Evolutionary conservation across 2,888 invertebrate genomes (phyloP).

Genomic region (Lottia gigantea): DNA sequence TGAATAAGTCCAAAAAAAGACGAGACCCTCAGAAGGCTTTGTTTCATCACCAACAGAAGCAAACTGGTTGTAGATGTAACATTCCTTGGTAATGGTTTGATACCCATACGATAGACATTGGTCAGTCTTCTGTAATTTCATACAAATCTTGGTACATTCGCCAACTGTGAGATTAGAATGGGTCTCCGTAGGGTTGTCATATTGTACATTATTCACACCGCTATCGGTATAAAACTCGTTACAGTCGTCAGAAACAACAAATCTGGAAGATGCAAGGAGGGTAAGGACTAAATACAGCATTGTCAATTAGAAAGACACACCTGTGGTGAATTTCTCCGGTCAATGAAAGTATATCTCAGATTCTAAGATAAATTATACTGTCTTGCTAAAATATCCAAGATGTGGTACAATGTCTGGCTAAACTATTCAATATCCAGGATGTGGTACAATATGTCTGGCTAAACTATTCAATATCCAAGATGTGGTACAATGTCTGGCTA

Average conservation of each 20-base stretch:
- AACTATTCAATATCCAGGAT: too few species aligned
- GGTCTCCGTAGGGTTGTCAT: neutral
- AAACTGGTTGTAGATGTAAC: neutral
- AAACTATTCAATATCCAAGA: too few species aligned
- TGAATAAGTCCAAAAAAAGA: neutral
- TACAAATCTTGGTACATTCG: neutral
- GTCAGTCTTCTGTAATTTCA: neutral
- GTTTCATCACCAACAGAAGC: neutral
- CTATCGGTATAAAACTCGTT: neutral
- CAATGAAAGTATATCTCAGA: too few species aligned
- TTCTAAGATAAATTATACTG: too few species aligned
- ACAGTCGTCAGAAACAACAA: neutral
- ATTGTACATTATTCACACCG: neutral
- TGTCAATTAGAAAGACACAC: too few species aligned
- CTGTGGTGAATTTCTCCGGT: too few species aligned
- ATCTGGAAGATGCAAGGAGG: neutral
- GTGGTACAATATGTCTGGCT: too few species aligned
- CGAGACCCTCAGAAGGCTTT: neutral
- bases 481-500: too few species aligned
- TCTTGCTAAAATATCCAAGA: too few species aligned
- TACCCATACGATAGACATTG: neutral
- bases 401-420: too few species aligned
- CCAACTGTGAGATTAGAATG: neutral
- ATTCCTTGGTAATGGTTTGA: neutral
- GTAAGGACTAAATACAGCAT: too few species aligned